phyloP scores from a whole-genome alignment of 2,888 invertebrate genomes.

The Tenthredo distinguenda region DNA sequence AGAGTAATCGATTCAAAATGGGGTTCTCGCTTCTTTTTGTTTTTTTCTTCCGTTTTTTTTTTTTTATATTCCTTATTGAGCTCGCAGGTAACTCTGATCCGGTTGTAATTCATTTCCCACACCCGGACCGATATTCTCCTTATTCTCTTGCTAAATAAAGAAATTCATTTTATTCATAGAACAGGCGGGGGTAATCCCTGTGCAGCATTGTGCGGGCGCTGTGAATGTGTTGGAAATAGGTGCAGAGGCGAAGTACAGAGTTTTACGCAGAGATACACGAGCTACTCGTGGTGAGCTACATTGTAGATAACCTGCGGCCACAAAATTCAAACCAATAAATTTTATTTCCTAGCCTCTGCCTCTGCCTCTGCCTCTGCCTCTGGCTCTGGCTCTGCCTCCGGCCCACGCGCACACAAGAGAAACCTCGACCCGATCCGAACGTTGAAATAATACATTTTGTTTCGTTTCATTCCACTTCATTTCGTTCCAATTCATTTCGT shows the following conservation, averaged over 20 bases:
- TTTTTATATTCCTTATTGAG: too few relatives aligned
- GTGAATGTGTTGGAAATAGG: neutral
- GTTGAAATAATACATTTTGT: conserved; percentile 35
- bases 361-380: neutral
- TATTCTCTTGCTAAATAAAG: neutral
- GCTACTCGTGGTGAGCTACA: neutral
- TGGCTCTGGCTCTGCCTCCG: neutral
- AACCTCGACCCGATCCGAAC: neutral
- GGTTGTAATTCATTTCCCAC: too few relatives aligned
- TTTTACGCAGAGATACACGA: conserved; percentile 16
- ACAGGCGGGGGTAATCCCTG: neutral
- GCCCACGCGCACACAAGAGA: neutral
- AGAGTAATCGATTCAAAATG: neutral
- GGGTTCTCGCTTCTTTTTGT: neutral
- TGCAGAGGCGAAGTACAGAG: neutral
- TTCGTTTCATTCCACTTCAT: conserved; percentile 15
- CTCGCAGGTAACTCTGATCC: too few relatives aligned
- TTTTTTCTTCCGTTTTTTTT: too few relatives aligned
- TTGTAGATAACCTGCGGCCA: conserved; percentile 34
- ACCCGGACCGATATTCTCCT: neutral
- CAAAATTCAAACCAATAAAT: conserved; percentile 51
- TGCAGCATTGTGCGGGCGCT: neutral
- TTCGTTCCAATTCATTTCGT: conserved; percentile 30
- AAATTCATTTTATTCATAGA: conserved; percentile 2
- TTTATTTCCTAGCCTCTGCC: conserved; percentile 30